Percentiles rank a stretch among this genome's conserved stretches.
Evolutionary conservation across 2,797 vertebrate genomes (phyloP).

Genomic region (Monodelphis domestica): DNA sequence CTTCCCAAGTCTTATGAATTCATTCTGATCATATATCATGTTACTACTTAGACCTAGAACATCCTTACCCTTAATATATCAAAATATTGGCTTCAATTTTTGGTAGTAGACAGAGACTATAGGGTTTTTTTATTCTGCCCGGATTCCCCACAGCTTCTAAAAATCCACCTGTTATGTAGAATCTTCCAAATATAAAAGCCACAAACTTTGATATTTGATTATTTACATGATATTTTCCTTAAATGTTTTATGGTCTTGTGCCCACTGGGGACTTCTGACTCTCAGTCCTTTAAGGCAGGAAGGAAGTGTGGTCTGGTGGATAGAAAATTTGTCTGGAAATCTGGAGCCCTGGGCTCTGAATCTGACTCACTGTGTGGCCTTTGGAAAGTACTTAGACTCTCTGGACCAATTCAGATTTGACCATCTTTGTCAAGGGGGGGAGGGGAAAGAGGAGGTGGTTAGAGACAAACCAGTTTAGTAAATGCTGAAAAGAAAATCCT

Average conservation of each 20-base stretch:
- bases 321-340: constrained; percentile 15
- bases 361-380: neutral
- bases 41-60: neutral
- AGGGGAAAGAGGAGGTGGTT: neutral
- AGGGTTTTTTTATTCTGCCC: neutral
- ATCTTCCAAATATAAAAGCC: neutral
- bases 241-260: neutral
- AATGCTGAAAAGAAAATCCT: neutral
- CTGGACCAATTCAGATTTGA: neutral
- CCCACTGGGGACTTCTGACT: constrained; percentile 12
- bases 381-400: neutral
- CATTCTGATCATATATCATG: neutral
- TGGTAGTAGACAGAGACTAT: neutral
- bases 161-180: constrained; percentile 41
- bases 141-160: constrained; percentile 29
- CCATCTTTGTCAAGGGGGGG: neutral
- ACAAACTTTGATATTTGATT: neutral
- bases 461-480: neutral
- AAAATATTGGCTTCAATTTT: neutral
- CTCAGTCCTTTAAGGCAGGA: constrained; percentile 8
- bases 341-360: neutral
- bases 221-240: neutral
- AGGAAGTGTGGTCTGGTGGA: constrained; percentile 3
- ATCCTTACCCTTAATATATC: neutral
- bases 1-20: neutral